Evolutionary conservation across 1,140 invertebrate genomes (phyloP).

Genomic region (Amphibalanus amphitrite): DNA sequence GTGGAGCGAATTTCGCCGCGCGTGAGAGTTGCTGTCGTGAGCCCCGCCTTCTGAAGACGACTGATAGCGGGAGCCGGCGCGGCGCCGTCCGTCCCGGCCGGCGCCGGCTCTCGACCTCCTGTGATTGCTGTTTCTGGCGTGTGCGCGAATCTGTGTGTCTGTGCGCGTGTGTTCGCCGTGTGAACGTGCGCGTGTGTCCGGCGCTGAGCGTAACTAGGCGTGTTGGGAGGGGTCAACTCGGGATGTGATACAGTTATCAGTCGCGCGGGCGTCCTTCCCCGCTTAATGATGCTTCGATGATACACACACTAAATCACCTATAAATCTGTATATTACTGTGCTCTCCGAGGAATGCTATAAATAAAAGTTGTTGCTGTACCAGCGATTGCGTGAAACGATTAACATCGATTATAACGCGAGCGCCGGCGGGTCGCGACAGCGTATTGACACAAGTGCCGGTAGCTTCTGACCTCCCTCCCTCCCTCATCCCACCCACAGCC

Average conservation of each 20-base stretch:
- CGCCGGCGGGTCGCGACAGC: background rate
- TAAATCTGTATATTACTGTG: conserved; percentile 1
- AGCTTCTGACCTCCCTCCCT: background rate
- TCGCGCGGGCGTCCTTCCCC: background rate
- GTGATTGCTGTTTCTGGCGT: background rate
- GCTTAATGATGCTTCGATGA: background rate
- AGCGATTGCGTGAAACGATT: background rate
- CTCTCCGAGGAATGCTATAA: background rate
- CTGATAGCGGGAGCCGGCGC: too few relatives aligned
- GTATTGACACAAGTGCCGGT: background rate
- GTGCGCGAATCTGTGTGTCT: background rate
- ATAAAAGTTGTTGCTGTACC: background rate
- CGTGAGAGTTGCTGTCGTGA: too few relatives aligned
- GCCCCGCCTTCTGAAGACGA: too few relatives aligned
- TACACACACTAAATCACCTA: background rate
- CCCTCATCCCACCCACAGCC: background rate
- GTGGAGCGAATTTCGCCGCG: too few relatives aligned
- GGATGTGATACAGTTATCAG: background rate
- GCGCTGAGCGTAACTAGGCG: too few relatives aligned
- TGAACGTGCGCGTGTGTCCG: too few relatives aligned
- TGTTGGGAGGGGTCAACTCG: too few relatives aligned
- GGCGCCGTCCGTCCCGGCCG: too few relatives aligned
- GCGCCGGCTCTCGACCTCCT: background rate
- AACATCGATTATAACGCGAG: background rate
- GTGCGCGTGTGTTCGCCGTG: too few relatives aligned